Evolutionary conservation across 2,113 vertebrate genomes (phyloP).

Genomic region (Seriola aureovittata): DNA sequence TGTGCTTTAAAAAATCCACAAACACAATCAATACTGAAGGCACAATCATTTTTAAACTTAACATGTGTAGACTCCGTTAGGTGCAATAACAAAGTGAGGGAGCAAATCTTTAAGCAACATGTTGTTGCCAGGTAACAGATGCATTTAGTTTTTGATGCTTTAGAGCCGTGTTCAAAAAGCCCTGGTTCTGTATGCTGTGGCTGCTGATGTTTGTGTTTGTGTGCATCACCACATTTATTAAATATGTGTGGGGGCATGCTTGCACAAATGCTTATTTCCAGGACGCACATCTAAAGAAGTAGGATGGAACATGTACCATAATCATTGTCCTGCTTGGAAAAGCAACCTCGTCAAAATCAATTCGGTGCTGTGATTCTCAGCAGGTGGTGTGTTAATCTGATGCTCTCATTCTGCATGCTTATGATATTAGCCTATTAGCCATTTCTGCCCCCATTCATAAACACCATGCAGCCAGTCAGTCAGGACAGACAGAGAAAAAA

Average conservation of each 20-base stretch:
- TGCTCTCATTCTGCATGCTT: constrained; percentile 15
- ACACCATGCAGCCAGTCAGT: background rate
- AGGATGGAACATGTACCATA: background rate
- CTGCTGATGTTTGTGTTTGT: background rate
- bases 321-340: background rate
- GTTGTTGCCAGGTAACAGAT: constrained; percentile 40
- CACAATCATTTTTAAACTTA: too few relatives aligned
- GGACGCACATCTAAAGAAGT: background rate
- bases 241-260: background rate
- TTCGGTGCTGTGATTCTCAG: constrained; percentile 1
- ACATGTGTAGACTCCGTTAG: background rate
- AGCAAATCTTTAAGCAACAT: constrained; percentile 1
- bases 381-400: background rate
- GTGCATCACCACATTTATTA: background rate
- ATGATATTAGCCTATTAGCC: background rate
- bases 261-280: constrained; percentile 8
- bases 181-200: background rate
- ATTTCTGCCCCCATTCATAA: constrained; percentile 6
- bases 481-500: background rate
- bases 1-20: too few relatives aligned
- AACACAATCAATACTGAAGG: too few relatives aligned
- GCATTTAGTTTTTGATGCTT: background rate
- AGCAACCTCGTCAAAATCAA: background rate
- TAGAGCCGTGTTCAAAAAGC: background rate
- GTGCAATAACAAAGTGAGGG: background rate